Percentiles rank a stretch among this genome's conserved stretches.
phyloP scores from a whole-genome alignment of 2,113 vertebrate species.

The Elephantulus edwardii region DNA sequence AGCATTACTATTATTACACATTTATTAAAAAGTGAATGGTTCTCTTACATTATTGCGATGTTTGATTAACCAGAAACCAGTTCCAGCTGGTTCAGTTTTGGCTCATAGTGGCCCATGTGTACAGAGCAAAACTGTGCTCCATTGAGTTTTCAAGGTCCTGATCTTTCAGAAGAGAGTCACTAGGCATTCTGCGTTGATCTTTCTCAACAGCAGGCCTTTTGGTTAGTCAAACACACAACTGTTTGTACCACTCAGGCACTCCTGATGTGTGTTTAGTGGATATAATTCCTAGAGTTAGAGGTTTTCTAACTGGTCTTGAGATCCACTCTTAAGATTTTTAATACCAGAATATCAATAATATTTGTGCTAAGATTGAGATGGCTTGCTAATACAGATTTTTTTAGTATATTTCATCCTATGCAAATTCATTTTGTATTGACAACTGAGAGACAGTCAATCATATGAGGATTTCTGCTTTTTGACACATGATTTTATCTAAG shows the following conservation, averaged over 20 bases:
- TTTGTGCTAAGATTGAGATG: not conserved
- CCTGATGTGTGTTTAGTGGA: not conserved
- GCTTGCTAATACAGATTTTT: not conserved
- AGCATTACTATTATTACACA: no score
- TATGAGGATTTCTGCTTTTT: not conserved
- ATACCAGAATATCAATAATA: not conserved
- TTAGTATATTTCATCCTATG: not conserved
- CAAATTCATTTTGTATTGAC: not conserved
- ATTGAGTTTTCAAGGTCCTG: not conserved
- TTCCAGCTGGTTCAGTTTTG: not conserved
- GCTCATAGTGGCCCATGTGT: not conserved
- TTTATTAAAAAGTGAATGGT: not conserved
- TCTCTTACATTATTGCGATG: not conserved
- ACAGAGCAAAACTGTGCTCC: not conserved
- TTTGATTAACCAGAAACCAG: not conserved
- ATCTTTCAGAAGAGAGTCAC: not conserved
- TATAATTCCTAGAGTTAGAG: not conserved
- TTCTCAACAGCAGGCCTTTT: not conserved
- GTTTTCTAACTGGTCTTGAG: not conserved
- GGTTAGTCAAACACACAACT: not conserved
- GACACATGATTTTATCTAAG: not conserved
- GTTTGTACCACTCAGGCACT: not conserved
- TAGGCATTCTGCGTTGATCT: not conserved
- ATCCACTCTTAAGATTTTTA: not conserved
- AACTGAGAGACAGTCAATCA: not conserved